Evolutionary conservation across 2,888 invertebrate genomes (phyloP).

Genomic region (Trichopoda pennipes): DNA sequence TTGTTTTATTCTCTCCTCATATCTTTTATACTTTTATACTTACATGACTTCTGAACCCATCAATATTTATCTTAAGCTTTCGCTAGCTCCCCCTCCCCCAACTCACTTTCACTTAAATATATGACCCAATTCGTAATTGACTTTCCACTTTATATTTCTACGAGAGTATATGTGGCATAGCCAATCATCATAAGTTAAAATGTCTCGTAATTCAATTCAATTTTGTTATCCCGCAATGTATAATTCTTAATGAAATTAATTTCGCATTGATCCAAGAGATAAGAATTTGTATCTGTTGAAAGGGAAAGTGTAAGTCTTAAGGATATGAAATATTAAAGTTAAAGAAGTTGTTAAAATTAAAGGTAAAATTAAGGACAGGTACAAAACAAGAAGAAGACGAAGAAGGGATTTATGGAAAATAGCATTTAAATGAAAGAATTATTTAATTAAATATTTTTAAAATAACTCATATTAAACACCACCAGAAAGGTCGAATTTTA

Average conservation of each 20-base stretch:
- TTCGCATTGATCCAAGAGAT: slow-evolving; percentile 11
- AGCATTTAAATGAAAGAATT: too few relatives aligned
- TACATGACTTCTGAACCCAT: slow-evolving; percentile 6
- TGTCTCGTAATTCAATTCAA: slow-evolving; percentile 12
- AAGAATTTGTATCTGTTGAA: slow-evolving; percentile 14
- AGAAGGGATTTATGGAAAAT: too few relatives aligned
- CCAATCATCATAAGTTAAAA: slow-evolving; percentile 33
- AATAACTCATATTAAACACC: too few relatives aligned
- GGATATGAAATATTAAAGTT: not conserved
- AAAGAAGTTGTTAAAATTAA: not conserved
- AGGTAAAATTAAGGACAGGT: too few relatives aligned
- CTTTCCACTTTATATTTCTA: not conserved
- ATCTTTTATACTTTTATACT: not conserved
- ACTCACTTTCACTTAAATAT: not conserved
- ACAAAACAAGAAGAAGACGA: too few relatives aligned
- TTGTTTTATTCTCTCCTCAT: slow-evolving; percentile 11
- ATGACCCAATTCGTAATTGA: not conserved
- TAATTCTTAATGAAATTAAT: slow-evolving; percentile 37
- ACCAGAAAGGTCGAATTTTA: too few relatives aligned
- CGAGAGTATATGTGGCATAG: not conserved
- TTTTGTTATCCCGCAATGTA: slow-evolving; percentile 18
- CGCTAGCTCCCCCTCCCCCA: slow-evolving; percentile 1
- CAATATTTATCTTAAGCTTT: slow-evolving; percentile 24
- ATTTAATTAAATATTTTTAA: too few relatives aligned
- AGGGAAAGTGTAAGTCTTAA: not conserved